Evolutionary conservation across 2,888 invertebrate genomes (phyloP), one percentile per base, ranked within the genome.

Genomic region (Torymus tubicola): DNA sequence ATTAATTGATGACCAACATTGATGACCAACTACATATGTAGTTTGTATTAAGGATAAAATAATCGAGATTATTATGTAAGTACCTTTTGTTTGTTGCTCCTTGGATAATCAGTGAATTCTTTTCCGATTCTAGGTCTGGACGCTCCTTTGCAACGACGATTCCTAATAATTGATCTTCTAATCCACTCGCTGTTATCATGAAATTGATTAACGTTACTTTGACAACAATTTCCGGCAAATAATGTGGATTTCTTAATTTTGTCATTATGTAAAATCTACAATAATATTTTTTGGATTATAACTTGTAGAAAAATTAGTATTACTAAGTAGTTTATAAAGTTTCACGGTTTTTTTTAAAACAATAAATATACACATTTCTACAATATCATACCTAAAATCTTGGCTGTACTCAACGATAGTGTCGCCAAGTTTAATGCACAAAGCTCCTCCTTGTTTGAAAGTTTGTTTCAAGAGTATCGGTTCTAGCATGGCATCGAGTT

Each of bases 181-280:
- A 91, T 0, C 98, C 98, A 75, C 95, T 95, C 61, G 94, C 94
- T 4, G 98, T 98, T 85, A 98, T 95, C 96, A 97, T 96, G 88
- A 98, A 98, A 92, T 98, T 98, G 2, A 98, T 93, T 24, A 98
- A 89, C 0, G 97, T 96, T 8, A 96, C 96, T 90, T 98, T 97
- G 0, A 97, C 97, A 0, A 98, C 96, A 8, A 98, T 94, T 92
- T 99, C 98, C 0, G 98, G 98, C 75, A 98, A 91, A 89, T 98
- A 98, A 91, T 98, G 98, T 0, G 98, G 98, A 92, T 98, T 98
- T 24, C 97, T 93, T 65, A 98, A 91, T 89, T 98, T 98, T 2
- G 98, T 98, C 18, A 98, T 98, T 85, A 99, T 96, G 89, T 97
- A 98, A 82, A 99, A 93, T 86, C 97, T 96, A 21, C 3, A 69